Conservation (phyloP, 2,113 vertebrate genomes). For the Monopterus albus region DNA sequence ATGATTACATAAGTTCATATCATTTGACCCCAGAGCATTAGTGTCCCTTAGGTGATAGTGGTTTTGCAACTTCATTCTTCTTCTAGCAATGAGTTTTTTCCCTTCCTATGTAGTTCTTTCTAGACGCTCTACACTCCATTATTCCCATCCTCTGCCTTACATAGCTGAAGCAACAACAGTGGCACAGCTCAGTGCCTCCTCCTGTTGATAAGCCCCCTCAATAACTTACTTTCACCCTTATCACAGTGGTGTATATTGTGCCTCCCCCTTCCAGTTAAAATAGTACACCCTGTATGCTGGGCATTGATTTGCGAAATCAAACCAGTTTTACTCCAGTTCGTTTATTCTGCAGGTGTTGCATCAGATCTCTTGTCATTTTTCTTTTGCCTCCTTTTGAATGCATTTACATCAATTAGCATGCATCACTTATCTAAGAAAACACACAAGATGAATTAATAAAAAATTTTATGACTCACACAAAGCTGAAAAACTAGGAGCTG, state of each 20-base stretch:
- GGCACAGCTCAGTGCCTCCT: neutral
- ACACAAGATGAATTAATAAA: neutral
- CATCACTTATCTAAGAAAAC: neutral
- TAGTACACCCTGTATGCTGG: too few species aligned
- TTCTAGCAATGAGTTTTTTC: conserved; percentile 11
- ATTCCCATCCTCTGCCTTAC: neutral
- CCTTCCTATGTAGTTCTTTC: neutral
- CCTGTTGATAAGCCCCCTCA: conserved; percentile 4
- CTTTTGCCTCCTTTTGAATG: neutral
- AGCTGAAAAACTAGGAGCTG: conserved; percentile 9
- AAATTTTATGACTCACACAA: neutral
- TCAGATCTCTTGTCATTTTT: neutral
- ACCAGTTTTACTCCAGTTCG: neutral
- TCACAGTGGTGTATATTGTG: neutral
- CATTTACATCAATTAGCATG: neutral
- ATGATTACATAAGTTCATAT: conserved; percentile 18
- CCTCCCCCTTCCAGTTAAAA: neutral
- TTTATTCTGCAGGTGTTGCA: neutral
- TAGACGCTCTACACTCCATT: neutral
- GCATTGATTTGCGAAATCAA: too few species aligned
- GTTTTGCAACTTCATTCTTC: conserved; percentile 16
- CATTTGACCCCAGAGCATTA: conserved; percentile 5
- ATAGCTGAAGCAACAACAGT: conserved; percentile 12
- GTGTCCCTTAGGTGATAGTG: neutral
- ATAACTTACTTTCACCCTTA: neutral